These are phyloP conservation scores for Clarias magur DNA, from an alignment of 2,113 vertebrate genomes.

Conservation along the genomic window DNA sequence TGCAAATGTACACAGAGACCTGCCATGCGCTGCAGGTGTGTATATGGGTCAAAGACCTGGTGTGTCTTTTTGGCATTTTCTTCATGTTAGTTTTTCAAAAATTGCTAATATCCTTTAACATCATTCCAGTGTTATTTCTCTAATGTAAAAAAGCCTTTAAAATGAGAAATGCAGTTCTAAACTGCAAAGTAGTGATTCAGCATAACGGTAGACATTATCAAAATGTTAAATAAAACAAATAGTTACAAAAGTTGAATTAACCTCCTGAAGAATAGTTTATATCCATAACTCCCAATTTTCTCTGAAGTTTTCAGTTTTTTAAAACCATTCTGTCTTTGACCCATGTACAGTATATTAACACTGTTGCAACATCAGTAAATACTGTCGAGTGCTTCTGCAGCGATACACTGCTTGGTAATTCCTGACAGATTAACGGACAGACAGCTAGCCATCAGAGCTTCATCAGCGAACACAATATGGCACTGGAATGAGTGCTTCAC, in stretches of 20 bases:
- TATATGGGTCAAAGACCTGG: not conserved
- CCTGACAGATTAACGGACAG: slow-evolving; percentile 13
- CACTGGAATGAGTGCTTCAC: slow-evolving; percentile 9
- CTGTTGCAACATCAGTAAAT: not conserved
- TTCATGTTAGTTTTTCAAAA: not conserved
- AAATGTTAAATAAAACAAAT: not conserved
- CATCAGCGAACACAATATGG: slow-evolving; percentile 31
- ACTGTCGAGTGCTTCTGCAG: slow-evolving; percentile 2
- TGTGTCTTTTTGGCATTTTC: slow-evolving; percentile 3
- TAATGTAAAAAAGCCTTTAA: not conserved
- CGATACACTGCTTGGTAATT: slow-evolving; percentile 13
- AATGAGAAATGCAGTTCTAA: not conserved
- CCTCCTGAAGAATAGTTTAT: not conserved
- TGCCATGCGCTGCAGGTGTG: not conserved
- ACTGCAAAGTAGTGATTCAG: not conserved
- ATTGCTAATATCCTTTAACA: not conserved
- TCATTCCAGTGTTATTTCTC: not conserved
- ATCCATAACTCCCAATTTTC: not conserved
- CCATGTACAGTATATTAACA: slow-evolving; percentile 27
- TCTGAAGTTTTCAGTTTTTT: not conserved
- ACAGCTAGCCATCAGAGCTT: slow-evolving; percentile 27
- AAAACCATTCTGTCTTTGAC: not conserved
- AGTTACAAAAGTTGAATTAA: not conserved
- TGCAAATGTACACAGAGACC: not conserved
- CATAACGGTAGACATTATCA: not conserved